These are phyloP conservation scores for Ptilorrhoa leucosticta DNA, from an alignment of 2,113 vertebrate species.

Conservation along the genomic window DNA sequence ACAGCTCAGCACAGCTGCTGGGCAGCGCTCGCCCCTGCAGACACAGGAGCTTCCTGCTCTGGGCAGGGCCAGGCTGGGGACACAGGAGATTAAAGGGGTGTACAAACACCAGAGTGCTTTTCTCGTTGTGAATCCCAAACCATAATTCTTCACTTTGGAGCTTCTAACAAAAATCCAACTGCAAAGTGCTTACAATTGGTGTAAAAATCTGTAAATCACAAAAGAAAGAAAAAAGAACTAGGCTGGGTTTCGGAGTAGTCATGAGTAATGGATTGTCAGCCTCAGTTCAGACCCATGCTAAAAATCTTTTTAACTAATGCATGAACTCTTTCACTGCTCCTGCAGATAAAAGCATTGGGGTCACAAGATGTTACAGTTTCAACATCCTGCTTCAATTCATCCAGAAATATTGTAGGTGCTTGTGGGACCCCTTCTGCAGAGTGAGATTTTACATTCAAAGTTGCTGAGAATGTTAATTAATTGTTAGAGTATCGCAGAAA, in stretches of 20 bases:
- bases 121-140: neutral
- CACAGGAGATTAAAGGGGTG: neutral
- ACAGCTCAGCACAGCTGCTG: neutral
- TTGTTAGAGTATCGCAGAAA: neutral
- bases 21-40: rapidly evolving
- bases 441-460: neutral
- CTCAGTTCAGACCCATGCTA: neutral
- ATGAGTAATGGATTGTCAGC: constrained; percentile 52
- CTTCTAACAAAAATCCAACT: constrained; percentile 8
- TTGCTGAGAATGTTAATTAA: neutral
- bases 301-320: constrained; percentile 48
- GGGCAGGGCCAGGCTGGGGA: neutral
- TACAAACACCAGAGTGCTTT: neutral
- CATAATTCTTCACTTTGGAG: constrained; percentile 8
- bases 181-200: constrained; percentile 40
- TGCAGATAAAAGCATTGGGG: constrained; percentile 27
- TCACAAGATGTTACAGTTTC: constrained; percentile 4
- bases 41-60: neutral
- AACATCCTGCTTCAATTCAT: constrained; percentile 11
- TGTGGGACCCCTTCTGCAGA: neutral
- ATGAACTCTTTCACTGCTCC: constrained; percentile 38
- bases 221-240: constrained; percentile 18
- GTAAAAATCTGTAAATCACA: constrained; percentile 39
- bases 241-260: constrained; percentile 11
- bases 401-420: neutral